phyloP scores from a whole-genome alignment of 35 echinoderm and acorn worm species.

The Lytechinus pictus region DNA sequence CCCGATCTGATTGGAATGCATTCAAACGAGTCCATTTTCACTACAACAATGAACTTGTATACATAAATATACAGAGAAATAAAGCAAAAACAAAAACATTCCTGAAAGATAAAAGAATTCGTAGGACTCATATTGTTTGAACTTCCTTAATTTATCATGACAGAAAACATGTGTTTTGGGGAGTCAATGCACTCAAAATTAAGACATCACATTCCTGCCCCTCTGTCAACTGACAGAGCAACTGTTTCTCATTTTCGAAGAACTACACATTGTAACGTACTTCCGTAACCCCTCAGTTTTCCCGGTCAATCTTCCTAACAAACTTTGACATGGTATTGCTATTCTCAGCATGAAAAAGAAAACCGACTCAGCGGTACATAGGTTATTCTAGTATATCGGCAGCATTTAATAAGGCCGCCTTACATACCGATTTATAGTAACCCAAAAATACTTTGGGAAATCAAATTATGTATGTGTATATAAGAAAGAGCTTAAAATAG shows the following conservation, averaged over 20 bases:
- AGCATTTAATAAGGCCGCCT: neutral
- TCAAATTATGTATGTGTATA: neutral
- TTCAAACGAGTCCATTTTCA: no score
- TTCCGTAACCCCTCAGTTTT: neutral
- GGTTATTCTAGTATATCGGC: neutral
- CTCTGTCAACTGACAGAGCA: neutral
- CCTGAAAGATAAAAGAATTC: neutral
- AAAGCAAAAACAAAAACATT: no score
- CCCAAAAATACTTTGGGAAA: neutral
- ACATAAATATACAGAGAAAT: no score
- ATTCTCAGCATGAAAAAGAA: slow-evolving; percentile 27
- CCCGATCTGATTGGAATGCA: no score
- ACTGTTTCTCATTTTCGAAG: neutral
- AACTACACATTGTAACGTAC: neutral
- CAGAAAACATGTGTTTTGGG: neutral
- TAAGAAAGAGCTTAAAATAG: neutral
- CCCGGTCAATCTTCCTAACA: neutral
- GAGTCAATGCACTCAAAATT: neutral
- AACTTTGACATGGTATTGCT: neutral
- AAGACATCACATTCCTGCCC: neutral
- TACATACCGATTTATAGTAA: neutral
- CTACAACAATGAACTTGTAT: no score
- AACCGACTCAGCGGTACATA: slow-evolving; percentile 23
- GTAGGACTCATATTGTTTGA: neutral
- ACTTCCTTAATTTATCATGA: neutral